Evolutionary conservation across 2,797 vertebrate genomes (phyloP).

Genomic region (Propithecus deckenii): DNA sequence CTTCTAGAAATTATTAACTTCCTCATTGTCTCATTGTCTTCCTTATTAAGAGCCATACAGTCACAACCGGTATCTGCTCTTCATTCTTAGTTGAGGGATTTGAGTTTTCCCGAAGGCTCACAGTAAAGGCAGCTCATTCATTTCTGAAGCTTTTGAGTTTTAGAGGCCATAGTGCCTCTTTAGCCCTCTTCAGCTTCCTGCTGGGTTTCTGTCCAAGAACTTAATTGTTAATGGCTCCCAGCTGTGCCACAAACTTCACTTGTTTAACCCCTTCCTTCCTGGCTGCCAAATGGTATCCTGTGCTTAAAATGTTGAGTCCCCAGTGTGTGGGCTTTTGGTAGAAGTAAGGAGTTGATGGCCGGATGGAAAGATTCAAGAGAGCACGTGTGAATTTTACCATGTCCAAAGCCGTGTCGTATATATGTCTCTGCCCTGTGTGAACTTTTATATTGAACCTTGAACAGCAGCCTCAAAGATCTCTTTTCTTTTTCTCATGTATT

Average conservation of each 20-base stretch:
- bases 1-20: slow-evolving; percentile 60
- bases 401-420: not conserved
- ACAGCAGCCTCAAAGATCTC: not conserved
- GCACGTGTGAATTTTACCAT: not conserved
- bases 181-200: slow-evolving; percentile 62
- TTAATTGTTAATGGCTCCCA: slow-evolving; percentile 80
- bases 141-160: slow-evolving; percentile 63
- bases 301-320: not conserved
- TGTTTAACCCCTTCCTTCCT: slow-evolving; percentile 71
- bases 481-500: not conserved
- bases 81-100: slow-evolving; percentile 53
- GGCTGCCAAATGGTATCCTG: not conserved
- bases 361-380: not conserved
- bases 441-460: not conserved
- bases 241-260: slow-evolving; percentile 63
- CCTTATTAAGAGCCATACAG: slow-evolving; percentile 38
- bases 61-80: slow-evolving; percentile 53
- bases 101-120: slow-evolving; percentile 45
- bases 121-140: slow-evolving; percentile 59
- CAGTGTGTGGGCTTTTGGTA: not conserved
- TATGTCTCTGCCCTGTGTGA: not conserved
- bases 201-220: slow-evolving; percentile 73
- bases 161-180: slow-evolving; percentile 49
- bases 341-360: not conserved
- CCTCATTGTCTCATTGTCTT: slow-evolving; percentile 30